Evolutionary conservation across 1,140 invertebrate genomes (phyloP).

Genomic region (Pantala flavescens): DNA sequence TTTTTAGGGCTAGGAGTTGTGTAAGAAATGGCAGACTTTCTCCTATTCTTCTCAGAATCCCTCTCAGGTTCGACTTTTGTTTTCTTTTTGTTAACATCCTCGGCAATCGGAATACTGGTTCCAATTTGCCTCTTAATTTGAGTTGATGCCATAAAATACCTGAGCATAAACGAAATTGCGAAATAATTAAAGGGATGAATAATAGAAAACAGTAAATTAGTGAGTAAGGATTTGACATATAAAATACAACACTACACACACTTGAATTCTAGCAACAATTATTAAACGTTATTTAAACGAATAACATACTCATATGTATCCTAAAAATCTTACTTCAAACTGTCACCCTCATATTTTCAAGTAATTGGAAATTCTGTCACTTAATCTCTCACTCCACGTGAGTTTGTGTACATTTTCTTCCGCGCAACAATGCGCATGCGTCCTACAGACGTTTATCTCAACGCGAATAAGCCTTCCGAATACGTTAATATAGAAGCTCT

Average conservation of each 20-base stretch:
- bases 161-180: not conserved
- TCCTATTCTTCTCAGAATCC: not conserved
- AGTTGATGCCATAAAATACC: conserved; percentile 13
- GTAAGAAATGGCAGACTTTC: not conserved
- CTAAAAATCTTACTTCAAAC: not conserved
- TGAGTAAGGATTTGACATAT: too few species aligned
- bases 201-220: too few species aligned
- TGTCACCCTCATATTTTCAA: not conserved
- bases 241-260: too few species aligned
- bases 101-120: not conserved
- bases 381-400: not conserved
- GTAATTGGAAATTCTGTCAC: not conserved
- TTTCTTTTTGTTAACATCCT: not conserved
- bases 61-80: not conserved
- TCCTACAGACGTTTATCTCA: not conserved
- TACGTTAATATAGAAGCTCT: not conserved
- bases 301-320: too few species aligned
- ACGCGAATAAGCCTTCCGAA: not conserved
- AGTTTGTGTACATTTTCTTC: not conserved
- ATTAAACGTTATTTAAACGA: too few species aligned
- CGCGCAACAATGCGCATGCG: not conserved
- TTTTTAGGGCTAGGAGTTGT: conserved; percentile 2
- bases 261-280: too few species aligned
- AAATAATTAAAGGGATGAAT: too few species aligned
- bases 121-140: not conserved